Evolutionary conservation across 2,797 vertebrate species (phyloP), one percentile per base, ranked within the genome.

Genomic region (Trichosurus vulpecula): DNA sequence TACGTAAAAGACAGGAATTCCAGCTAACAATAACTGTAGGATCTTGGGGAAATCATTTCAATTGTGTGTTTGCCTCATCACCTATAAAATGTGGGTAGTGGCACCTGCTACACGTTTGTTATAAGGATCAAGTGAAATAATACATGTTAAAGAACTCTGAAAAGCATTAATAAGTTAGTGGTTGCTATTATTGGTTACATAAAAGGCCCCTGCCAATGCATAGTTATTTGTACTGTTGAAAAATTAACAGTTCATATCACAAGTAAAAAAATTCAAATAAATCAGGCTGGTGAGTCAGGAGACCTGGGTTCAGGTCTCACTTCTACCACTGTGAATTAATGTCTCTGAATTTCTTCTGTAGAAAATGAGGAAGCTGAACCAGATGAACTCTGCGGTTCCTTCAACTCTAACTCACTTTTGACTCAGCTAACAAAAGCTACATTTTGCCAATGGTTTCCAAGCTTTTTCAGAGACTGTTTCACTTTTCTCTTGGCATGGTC

Each of bases 151-250:
- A 94, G 53, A 90, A 25, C 61, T 95, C 52, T 92, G 13, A 55
- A 93, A 90, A 94, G 16, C 35, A 92, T 93, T 95, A 92, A 94
- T 51, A 91, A 92, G 95, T 58, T 94, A 96, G 31, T 54, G 95
- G 96, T 52, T 87, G 30, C 90, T 66, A 74, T 31, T 14, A 94
- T 61, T 41, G 6, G n/a, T 22, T 74, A 25, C 89, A 93, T 87
- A 97, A 58, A 29, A 54, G 92, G 93, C 13, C 57, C 96, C n/a
- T 94, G 13, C 55, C 55, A 94, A 92, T 0, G 52, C 90, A 6
- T 56, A 35, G 81, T 51, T 57, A 95, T 41, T 87, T 87, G 30
- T n/a, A 94, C 13, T 90, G 92, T 90, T 90, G 92, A 94, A 94
- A 41, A 96, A 95, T 52, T 22, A 47, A 90, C 9, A 57, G 87